Percentiles rank a stretch among this genome's conserved stretches.
phyloP scores from a whole-genome alignment of 2,888 invertebrate species.

The Hypomecis punctinalis region DNA sequence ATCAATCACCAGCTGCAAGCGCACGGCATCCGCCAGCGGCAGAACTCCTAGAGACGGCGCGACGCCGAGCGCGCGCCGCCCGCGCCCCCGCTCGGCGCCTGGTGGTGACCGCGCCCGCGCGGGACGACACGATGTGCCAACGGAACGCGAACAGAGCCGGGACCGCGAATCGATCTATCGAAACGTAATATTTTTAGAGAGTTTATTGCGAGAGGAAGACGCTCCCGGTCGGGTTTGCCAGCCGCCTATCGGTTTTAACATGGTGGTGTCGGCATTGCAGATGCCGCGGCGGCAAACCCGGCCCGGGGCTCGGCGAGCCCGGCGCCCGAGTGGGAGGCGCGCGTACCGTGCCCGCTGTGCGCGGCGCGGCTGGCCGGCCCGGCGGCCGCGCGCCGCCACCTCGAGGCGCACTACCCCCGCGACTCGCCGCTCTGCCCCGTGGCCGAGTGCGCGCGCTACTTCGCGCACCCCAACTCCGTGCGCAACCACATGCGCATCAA shows the following conservation, averaged over 20 bases:
- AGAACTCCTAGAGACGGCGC: conserved; percentile 83
- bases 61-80: conserved; percentile 62
- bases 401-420: conserved; percentile 93
- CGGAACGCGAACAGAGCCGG: conserved; percentile 42
- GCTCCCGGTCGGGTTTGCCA: conserved; percentile 68
- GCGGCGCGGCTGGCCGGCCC: conserved; percentile 87
- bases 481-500: conserved; percentile 95
- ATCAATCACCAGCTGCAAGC: conserved; percentile 91
- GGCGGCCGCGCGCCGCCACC: conserved; percentile 89
- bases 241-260: conserved; percentile 53
- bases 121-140: conserved; percentile 32
- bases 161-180: conserved; percentile 48
- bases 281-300: conserved; percentile 72
- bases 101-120: conserved; percentile 50
- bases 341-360: conserved; percentile 90
- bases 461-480: conserved; percentile 94
- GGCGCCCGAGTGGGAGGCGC: conserved; percentile 51
- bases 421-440: conserved; percentile 94
- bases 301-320: conserved; percentile 45
- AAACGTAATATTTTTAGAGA: conserved; percentile 69
- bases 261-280: conserved; percentile 86
- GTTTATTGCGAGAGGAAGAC: conserved; percentile 61
- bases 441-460: conserved; percentile 89
- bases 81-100: conserved; percentile 57
- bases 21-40: conserved; percentile 89